phyloP scores from a whole-genome alignment of 2,888 invertebrate species.

The Lasioglossum morio region DNA sequence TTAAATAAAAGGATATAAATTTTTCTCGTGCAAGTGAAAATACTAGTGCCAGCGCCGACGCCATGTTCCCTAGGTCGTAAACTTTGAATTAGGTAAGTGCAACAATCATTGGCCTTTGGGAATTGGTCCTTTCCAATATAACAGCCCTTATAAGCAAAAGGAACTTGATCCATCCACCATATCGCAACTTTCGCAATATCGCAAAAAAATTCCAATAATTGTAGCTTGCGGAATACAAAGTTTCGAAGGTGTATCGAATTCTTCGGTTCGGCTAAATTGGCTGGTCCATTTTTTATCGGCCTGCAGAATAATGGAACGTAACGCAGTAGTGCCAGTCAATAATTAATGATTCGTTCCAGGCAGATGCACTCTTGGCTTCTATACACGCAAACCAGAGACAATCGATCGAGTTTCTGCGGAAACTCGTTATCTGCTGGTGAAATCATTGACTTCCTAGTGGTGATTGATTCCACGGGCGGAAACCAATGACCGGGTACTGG shows the following conservation, averaged over 20 bases:
- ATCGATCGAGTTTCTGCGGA: slow-evolving; percentile 21
- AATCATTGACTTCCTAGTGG: slow-evolving; percentile 30
- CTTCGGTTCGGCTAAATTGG: not conserved
- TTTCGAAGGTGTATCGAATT: not conserved
- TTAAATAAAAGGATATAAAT: no score
- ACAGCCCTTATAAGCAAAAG: no score
- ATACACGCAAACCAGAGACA: not conserved
- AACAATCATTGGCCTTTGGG: no score
- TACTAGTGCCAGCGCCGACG: no score
- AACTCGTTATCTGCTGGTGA: not conserved
- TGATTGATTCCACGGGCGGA: not conserved
- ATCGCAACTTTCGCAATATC: no score
- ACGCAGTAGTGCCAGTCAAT: slow-evolving; percentile 52
- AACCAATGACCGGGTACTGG: not conserved
- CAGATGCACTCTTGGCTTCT: not conserved
- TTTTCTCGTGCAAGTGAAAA: no score
- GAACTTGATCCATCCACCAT: no score
- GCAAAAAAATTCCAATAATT: no score
- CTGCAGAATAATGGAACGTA: not conserved
- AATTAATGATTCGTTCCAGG: slow-evolving; percentile 39
- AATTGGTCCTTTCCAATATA: no score
- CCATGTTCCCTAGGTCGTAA: no score
- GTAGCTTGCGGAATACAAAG: not conserved
- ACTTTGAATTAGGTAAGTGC: no score
- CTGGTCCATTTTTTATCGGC: not conserved